Evolutionary conservation across 2,888 invertebrate genomes (phyloP).

Genomic region (Kryphioiulus occultus): DNA sequence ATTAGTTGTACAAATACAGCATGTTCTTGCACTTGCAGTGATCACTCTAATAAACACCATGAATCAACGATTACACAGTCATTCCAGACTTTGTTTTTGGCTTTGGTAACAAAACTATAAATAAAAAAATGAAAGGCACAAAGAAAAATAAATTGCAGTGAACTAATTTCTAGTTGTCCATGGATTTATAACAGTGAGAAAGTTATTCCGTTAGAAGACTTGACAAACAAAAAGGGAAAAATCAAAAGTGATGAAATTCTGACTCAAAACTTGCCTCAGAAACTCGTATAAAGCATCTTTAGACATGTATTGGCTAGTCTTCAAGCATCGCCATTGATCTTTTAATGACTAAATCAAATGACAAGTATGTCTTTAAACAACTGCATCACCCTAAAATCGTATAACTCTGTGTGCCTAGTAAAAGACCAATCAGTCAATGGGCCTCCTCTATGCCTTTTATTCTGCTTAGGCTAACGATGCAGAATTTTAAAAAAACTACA

Average conservation of each 20-base stretch:
- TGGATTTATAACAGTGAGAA: not conserved
- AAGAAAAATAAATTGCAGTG: not conserved
- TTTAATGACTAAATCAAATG: slow-evolving; percentile 6
- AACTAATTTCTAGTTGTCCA: not conserved
- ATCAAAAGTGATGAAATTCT: not conserved
- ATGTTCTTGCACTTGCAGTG: not conserved
- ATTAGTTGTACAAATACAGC: slow-evolving; percentile 29
- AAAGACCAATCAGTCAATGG: not conserved
- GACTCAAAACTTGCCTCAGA: not conserved
- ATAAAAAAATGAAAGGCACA: not conserved
- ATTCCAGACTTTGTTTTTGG: slow-evolving; percentile 14
- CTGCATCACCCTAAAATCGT: not conserved
- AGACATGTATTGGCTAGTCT: not conserved
- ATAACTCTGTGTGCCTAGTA: not conserved
- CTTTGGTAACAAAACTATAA: slow-evolving; percentile 35
- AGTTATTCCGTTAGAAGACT: not conserved
- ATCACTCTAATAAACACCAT: not conserved
- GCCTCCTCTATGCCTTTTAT: not conserved
- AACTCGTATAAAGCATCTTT: not conserved
- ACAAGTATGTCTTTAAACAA: slow-evolving; percentile 3
- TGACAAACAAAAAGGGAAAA: slow-evolving; percentile 9
- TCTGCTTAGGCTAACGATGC: not conserved
- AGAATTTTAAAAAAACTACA: not conserved
- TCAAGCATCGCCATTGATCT: not conserved
- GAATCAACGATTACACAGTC: not conserved